Evolutionary conservation across 1,140 invertebrate genomes (phyloP).

Genomic region (Macrostomum lignano): DNA sequence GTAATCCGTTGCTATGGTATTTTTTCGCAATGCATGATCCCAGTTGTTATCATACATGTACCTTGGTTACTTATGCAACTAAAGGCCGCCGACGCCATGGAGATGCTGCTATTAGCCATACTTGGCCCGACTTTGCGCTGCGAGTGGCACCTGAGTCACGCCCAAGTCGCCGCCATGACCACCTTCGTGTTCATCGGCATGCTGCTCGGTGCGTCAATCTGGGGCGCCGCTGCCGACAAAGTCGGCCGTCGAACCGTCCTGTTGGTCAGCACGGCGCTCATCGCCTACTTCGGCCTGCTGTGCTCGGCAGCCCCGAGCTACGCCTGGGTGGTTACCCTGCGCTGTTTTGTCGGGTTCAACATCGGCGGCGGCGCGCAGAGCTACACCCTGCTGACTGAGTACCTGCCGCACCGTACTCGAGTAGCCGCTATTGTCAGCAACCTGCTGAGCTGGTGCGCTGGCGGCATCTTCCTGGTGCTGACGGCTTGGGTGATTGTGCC

Average conservation of each 20-base stretch:
- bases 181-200: slow-evolving; percentile 69
- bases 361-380: no score
- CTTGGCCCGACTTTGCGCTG: slow-evolving; percentile 63
- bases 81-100: slow-evolving; percentile 84
- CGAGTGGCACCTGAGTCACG: slow-evolving; percentile 60
- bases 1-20: no score
- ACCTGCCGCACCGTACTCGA: no score
- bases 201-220: slow-evolving; percentile 75
- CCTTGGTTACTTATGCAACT: no score
- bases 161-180: slow-evolving; percentile 41
- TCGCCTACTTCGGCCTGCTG: slow-evolving; percentile 48
- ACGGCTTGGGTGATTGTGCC: no score
- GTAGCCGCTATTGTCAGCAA: no score
- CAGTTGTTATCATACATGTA: no score
- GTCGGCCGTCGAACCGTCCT: slow-evolving; percentile 54
- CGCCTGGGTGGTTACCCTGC: slow-evolving; percentile 49
- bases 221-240: slow-evolving; percentile 65
- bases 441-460: no score
- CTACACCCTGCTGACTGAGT: no score
- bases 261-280: not conserved
- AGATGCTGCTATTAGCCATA: slow-evolving; percentile 79
- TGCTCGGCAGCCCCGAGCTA: slow-evolving; percentile 59
- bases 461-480: slow-evolving; percentile 11
- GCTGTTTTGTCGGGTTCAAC: slow-evolving; percentile 60
- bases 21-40: no score